Evolutionary conservation across 2,113 vertebrate genomes (phyloP).

Genomic region (Amia ocellicauda): DNA sequence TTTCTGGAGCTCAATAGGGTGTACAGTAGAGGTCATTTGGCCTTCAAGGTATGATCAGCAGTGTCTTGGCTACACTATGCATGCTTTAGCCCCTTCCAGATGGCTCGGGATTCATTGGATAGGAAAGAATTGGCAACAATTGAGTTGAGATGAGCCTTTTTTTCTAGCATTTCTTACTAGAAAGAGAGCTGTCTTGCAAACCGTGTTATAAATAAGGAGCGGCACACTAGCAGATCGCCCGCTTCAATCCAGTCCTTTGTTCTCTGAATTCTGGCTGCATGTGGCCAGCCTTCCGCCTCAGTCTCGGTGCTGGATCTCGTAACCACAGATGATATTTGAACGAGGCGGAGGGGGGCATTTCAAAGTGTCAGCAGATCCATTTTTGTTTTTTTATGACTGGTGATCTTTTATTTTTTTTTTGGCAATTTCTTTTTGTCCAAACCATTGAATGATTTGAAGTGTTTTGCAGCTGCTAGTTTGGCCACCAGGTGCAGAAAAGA

Average conservation of each 20-base stretch:
- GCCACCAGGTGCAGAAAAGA: conserved; percentile 17
- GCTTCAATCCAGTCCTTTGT: neutral
- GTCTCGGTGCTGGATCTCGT: conserved; percentile 42
- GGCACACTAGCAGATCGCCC: neutral
- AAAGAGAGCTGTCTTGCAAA: neutral
- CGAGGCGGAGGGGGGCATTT: conserved; percentile 27
- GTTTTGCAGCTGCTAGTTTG: conserved; percentile 11
- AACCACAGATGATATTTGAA: neutral
- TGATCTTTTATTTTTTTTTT: conserved; percentile 8
- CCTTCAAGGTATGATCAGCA: no score
- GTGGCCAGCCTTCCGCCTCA: conserved; percentile 6
- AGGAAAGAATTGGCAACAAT: no score
- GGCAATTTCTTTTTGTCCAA: conserved; percentile 22
- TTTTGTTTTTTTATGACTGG: conserved; percentile 19
- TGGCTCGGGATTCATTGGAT: no score
- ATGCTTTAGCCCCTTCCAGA: no score
- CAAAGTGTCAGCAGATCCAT: conserved; percentile 37
- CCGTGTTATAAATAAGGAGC: neutral
- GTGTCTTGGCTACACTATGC: no score
- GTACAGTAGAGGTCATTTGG: no score
- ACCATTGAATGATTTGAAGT: neutral
- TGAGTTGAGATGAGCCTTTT: no score
- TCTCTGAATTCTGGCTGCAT: neutral
- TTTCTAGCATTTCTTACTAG: neutral
- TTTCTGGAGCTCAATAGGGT: no score